Percentiles rank a stretch among this genome's conserved stretches.
Evolutionary conservation across 2,113 vertebrate species (phyloP).

Genomic region (Festucalex cinctus): DNA sequence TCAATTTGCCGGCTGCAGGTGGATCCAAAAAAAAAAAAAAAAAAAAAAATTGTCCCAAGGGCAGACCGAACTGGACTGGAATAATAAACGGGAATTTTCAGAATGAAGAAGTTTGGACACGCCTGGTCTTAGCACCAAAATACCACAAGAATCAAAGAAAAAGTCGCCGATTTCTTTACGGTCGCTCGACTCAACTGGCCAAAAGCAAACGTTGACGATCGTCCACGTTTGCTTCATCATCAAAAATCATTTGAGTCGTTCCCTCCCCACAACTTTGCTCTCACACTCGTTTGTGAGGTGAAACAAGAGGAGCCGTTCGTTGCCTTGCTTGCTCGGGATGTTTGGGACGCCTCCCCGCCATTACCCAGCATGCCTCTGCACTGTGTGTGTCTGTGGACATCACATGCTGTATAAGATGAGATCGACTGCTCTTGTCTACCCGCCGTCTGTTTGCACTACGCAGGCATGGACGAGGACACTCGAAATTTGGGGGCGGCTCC

Average conservation of each 20-base stretch:
- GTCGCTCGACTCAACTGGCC: neutral
- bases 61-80: neutral
- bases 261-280: slow-evolving; percentile 22
- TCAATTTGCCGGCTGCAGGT: neutral
- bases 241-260: neutral
- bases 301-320: slow-evolving; percentile 71
- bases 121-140: too few relatives aligned
- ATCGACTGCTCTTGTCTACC: slow-evolving; percentile 21
- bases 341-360: slow-evolving; percentile 61
- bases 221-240: neutral
- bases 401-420: slow-evolving; percentile 69
- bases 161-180: neutral
- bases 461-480: too few relatives aligned
- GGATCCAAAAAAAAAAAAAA: too few relatives aligned
- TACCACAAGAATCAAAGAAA: too few relatives aligned
- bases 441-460: neutral
- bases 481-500: too few relatives aligned
- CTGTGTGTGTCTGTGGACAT: slow-evolving; percentile 43
- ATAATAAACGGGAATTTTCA: neutral
- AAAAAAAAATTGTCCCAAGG: slow-evolving; percentile 1
- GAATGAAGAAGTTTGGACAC: too few relatives aligned
- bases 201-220: neutral
- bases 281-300: slow-evolving; percentile 22
- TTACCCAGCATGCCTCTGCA: slow-evolving; percentile 49
- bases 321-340: too few relatives aligned